Evolutionary conservation across 1,140 invertebrate species (phyloP), one percentile per base, ranked within the genome.

Genomic region (Glossosoma conforme): DNA sequence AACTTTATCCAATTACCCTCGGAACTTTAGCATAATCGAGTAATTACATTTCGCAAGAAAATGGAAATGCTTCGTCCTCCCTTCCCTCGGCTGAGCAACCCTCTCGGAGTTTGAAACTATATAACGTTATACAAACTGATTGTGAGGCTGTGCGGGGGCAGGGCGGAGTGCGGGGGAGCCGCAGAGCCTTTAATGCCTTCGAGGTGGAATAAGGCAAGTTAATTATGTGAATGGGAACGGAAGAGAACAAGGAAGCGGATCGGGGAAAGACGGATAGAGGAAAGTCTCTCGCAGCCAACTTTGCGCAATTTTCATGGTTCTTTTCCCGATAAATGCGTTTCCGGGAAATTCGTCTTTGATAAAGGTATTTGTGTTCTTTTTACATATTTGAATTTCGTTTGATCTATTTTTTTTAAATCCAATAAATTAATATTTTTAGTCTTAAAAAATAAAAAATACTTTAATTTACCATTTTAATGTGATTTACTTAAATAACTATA

Each of bases 161-260:
- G 24, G 14, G 17, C 19, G 20, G 10, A 10, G 40, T 8, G 32
- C 36, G 38, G 40, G 30, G 45, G 35, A 22, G 44, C 33, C 18
- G 50, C 30, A 53, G 56, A 58, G 56, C 56, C 56, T 47, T 58
- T 58, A 58, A 58, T 58, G 48, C 56, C 55, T 51, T 18, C 33
- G 50, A 47, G 55, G 45, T 57, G 55, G 55, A 57, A 52, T 58
- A 52, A 48, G 56, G 56, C 56, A 54, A 58, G 56, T 58, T 58
- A 58, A 58, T 58, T 58, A 58, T 58, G 56, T 58, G 56, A 58
- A 58, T 58, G 56, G 56, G 45, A 53, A 53, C 50, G 55, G 55
- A 57, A 52, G 43, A 52, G 45, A 52, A 42, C 44, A 45, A 50
- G 48, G 43, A 51, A 25, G 30, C 43, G 44, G 53, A 43, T 46